Percentiles rank a stretch among this genome's conserved stretches.
Evolutionary conservation across 2,797 vertebrate genomes (phyloP).

Genomic region (Hapalemur alaotrensis): DNA sequence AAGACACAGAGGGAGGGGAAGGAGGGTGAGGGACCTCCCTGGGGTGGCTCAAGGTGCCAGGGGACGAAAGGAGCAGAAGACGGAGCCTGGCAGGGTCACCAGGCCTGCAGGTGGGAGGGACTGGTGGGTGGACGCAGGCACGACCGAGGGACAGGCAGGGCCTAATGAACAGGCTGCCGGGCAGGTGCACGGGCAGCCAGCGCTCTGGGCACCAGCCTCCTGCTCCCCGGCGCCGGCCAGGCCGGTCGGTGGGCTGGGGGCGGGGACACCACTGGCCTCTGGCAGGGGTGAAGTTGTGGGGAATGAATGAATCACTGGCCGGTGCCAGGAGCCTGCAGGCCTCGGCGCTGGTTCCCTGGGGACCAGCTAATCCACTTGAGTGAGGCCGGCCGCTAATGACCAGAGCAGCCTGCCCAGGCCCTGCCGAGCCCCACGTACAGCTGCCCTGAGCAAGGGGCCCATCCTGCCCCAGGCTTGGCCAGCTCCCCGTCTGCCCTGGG

Average conservation of each 20-base stretch:
- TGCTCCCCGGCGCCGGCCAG: not conserved
- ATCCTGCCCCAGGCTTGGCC: not conserved
- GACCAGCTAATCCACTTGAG: slow-evolving; percentile 84
- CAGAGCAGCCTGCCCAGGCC: slow-evolving; percentile 67
- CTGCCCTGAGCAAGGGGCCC: not conserved
- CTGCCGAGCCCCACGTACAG: not conserved
- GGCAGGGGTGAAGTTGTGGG: slow-evolving; percentile 70
- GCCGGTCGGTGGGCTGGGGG: not conserved
- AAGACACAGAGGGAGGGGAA: not conserved
- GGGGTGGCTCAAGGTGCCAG: not conserved
- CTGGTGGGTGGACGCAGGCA: accelerated
- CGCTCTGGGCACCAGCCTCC: not conserved
- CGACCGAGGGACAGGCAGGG: not conserved
- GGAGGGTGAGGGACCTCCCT: not conserved
- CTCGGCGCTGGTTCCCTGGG: slow-evolving; percentile 77
- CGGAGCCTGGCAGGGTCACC: not conserved
- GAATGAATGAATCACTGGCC: slow-evolving; percentile 79
- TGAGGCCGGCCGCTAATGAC: slow-evolving; percentile 72
- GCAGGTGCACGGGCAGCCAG: slow-evolving; percentile 19
- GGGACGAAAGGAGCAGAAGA: not conserved
- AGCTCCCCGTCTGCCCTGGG: not conserved
- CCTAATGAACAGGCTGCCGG: not conserved
- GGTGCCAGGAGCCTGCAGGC: slow-evolving; percentile 79
- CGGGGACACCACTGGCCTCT: slow-evolving; percentile 56
- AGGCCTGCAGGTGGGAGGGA: not conserved